These are phyloP conservation scores for Ceryle rudis DNA, from an alignment of 2,797 vertebrate species.

Conservation along the genomic window DNA sequence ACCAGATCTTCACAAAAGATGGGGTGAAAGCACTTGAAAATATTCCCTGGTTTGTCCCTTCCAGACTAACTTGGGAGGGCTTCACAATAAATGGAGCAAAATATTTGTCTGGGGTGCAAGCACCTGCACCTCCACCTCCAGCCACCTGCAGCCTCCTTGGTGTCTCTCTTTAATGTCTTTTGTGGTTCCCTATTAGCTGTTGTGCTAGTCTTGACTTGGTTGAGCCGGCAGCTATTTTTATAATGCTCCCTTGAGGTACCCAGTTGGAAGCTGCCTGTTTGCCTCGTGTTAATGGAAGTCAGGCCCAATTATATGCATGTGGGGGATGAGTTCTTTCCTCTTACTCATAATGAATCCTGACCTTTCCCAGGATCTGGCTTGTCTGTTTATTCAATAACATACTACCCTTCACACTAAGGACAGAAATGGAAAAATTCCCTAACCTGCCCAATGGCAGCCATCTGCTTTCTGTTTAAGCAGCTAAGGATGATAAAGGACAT, in stretches of 20 bases:
- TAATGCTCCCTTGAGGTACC: background rate
- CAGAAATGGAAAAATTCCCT: constrained; percentile 10
- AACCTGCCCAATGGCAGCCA: background rate
- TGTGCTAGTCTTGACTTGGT: background rate
- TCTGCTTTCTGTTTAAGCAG: background rate
- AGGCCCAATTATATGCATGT: constrained; percentile 4
- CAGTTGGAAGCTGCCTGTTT: constrained; percentile 26
- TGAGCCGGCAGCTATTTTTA: constrained; percentile 50
- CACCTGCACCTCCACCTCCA: no score
- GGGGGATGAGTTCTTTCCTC: constrained; percentile 41
- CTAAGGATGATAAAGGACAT: background rate
- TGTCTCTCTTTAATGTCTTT: background rate
- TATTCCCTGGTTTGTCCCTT: background rate
- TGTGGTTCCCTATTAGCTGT: background rate
- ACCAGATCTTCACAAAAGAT: background rate
- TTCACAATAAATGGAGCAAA: background rate
- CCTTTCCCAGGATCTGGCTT: constrained; percentile 61
- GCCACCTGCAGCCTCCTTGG: background rate
- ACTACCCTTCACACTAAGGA: background rate
- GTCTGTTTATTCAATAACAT: constrained; percentile 47
- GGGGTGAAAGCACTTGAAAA: fast-evolving
- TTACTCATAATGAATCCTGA: constrained; percentile 52
- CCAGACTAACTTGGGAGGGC: background rate
- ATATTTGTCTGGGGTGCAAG: background rate
- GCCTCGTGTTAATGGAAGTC: constrained; percentile 30